Percentiles rank a stretch among this genome's conserved stretches.
Conservation (phyloP, 2,113 vertebrate species). For the Leuciscus idus region DNA sequence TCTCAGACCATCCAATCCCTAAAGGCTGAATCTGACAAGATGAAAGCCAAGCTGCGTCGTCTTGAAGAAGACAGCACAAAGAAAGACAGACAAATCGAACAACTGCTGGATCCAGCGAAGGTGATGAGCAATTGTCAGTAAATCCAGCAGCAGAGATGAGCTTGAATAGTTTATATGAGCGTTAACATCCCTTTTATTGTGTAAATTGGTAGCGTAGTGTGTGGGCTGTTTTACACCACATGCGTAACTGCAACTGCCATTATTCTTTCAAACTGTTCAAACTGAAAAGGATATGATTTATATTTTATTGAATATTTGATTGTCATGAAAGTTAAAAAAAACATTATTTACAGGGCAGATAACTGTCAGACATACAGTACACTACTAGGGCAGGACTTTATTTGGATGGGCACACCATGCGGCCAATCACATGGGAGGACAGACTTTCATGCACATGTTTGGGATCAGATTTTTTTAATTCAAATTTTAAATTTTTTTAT, state of each 20-base stretch:
- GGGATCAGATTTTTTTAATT: not conserved
- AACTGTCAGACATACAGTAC: no score
- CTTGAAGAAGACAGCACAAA: slow-evolving; percentile 87
- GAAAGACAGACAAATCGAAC: slow-evolving; percentile 90
- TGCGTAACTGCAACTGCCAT: not conserved
- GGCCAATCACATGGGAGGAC: no score
- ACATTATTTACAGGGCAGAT: not conserved
- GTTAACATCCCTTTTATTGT: not conserved
- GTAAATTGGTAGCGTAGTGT: not conserved
- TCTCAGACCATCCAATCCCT: slow-evolving; percentile 83
- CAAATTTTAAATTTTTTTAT: no score
- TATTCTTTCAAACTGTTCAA: not conserved
- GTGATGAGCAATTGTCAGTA: slow-evolving; percentile 62
- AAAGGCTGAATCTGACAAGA: slow-evolving; percentile 81
- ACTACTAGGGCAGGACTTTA: no score
- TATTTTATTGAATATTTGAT: not conserved
- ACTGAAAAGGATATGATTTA: not conserved
- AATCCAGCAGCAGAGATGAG: not conserved
- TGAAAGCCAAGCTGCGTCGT: slow-evolving; percentile 87
- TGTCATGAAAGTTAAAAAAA: not conserved
- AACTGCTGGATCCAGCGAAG: slow-evolving; percentile 84
- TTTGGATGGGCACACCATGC: no score
- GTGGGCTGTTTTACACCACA: not conserved
- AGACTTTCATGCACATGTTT: no score
- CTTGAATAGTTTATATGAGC: not conserved